Conservation (phyloP, 2,888 invertebrate species). For the Synergus laeviventris region DNA sequence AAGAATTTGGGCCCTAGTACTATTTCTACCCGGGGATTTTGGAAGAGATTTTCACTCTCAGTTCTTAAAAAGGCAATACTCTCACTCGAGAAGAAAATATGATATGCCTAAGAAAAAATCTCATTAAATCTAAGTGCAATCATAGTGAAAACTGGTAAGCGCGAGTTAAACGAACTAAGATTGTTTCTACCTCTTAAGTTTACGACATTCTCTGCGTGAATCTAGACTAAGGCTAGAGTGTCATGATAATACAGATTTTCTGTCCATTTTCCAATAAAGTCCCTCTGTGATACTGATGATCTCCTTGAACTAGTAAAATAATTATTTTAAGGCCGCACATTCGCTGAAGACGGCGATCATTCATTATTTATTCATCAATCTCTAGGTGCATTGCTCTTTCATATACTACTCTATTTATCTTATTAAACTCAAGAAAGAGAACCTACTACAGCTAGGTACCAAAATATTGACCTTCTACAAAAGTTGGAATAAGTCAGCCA, state of each 20-base stretch:
- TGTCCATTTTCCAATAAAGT: constrained; percentile 30
- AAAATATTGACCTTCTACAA: too few relatives aligned
- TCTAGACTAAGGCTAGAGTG: constrained; percentile 23
- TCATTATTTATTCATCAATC: constrained; percentile 34
- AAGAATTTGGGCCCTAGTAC: too few relatives aligned
- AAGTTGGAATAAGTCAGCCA: too few relatives aligned
- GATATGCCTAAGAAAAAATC: not conserved
- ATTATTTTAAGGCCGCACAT: constrained; percentile 35
- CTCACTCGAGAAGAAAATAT: not conserved
- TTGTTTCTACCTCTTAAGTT: constrained; percentile 5
- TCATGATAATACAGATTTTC: constrained; percentile 25
- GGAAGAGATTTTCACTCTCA: not conserved
- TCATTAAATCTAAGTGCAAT: constrained; percentile 19
- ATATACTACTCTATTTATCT: not conserved
- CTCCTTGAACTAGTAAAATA: constrained; percentile 40
- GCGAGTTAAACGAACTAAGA: constrained; percentile 1
- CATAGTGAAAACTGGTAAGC: constrained; percentile 17
- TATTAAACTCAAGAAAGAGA: not conserved
- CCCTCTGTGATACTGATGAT: constrained; percentile 8
- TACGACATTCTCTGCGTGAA: constrained; percentile 21
- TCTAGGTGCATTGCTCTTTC: constrained; percentile 12
- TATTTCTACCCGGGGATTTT: not conserved
- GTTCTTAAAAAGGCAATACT: not conserved
- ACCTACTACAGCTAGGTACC: too few relatives aligned
- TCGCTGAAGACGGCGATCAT: not conserved